Evolutionary conservation across 2,888 invertebrate genomes (phyloP).

Genomic region (Cephus spinipes): DNA sequence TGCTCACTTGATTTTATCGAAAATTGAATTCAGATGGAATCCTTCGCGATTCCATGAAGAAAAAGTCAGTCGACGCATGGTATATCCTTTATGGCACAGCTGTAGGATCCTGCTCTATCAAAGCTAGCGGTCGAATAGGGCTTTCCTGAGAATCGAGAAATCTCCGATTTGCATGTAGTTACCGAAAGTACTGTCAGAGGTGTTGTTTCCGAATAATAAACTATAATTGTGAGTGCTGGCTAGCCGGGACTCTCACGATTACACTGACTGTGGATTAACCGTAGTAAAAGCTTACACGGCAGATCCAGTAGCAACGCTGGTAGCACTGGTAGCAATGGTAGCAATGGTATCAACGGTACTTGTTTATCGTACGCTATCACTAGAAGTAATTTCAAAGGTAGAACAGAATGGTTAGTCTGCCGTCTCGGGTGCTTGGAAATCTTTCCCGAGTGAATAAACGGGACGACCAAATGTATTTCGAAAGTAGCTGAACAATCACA

Average conservation of each 20-base stretch:
- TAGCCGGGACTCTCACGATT: background rate
- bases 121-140: background rate
- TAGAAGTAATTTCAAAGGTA: background rate
- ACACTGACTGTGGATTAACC: background rate
- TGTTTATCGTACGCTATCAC: background rate
- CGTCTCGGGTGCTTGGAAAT: background rate
- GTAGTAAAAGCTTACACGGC: background rate
- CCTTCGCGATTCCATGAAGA: background rate
- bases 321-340: too few relatives aligned
- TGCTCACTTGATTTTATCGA: background rate
- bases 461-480: background rate
- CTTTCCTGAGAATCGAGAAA: background rate
- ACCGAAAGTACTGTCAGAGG: background rate
- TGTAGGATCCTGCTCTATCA: background rate
- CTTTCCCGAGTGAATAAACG: background rate
- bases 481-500: too few relatives aligned
- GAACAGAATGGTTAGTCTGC: background rate
- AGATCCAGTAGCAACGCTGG: background rate
- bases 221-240: background rate
- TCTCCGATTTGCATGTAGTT: background rate
- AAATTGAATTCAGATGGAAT: background rate
- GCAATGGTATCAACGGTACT: background rate
- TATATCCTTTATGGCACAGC: background rate
- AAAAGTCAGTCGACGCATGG: background rate
- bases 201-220: background rate